These are phyloP conservation scores for Operophtera brumata DNA, from an alignment of 2,888 invertebrate genomes.

Conservation along the genomic window DNA sequence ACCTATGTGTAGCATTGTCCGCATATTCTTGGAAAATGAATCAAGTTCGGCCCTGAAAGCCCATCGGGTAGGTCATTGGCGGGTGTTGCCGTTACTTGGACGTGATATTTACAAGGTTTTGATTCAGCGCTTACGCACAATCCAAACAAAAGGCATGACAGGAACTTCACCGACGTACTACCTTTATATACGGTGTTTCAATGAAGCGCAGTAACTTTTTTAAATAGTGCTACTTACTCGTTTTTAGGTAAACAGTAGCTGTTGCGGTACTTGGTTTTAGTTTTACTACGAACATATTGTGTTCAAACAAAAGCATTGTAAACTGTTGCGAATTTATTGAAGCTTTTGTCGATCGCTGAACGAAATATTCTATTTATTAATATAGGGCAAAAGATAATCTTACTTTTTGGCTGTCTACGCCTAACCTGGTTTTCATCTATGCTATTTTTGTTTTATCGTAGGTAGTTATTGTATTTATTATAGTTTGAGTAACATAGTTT, in stretches of 20 bases:
- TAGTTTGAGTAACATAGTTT: too few species aligned
- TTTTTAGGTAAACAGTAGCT: slow-evolving; percentile 1
- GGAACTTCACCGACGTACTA: slow-evolving; percentile 20
- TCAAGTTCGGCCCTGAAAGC: slow-evolving; percentile 30
- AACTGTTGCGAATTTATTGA: neutral
- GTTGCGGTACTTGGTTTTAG: neutral
- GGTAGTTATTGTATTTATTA: too few species aligned
- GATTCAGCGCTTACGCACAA: slow-evolving; percentile 51
- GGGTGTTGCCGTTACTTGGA: slow-evolving; percentile 25
- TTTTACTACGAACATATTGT: neutral
- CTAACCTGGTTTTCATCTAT: neutral
- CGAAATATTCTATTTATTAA: neutral
- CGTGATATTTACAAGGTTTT: slow-evolving; percentile 30
- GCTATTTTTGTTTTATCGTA: neutral
- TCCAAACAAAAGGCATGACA: slow-evolving; percentile 42
- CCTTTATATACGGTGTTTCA: neutral
- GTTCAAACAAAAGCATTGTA: neutral
- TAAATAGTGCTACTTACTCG: neutral
- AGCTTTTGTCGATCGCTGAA: neutral
- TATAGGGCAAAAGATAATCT: slow-evolving; percentile 4
- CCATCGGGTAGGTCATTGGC: slow-evolving; percentile 28
- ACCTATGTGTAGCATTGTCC: slow-evolving; percentile 1
- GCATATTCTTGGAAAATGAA: slow-evolving; percentile 20
- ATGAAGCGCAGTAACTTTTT: neutral
- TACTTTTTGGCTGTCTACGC: slow-evolving; percentile 1